Evolutionary conservation across 1,140 invertebrate genomes (phyloP), one percentile per base, ranked within the genome.

Genomic region (Cydia amplana): DNA sequence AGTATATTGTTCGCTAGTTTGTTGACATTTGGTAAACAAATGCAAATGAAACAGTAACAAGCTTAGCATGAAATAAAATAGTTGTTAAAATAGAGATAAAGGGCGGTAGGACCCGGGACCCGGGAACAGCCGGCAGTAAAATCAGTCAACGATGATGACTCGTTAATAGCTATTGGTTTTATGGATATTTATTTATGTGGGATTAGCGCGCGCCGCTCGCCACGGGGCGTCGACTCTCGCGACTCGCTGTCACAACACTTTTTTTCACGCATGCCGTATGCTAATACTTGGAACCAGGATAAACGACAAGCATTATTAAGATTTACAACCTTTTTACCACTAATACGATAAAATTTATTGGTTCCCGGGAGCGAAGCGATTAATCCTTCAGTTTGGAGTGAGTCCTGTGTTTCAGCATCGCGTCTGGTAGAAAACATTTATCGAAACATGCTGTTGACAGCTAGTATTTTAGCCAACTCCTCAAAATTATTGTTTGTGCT

Each of bases 271-370:
- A 70, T 43, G 80, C 55, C 16, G 55, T 65, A 28, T 70, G 70
- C 73, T 16, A 74, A 78, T 87, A 83, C 85, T 78, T 72, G 82
- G 85, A 87, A 85, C 36, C 73, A 72, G 74, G 76, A 82, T 80
- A 82, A 81, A 83, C 75, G 75, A 67, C 67, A 72, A 67, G 65
- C 75, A n/a, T 46, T 60, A 60, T 60, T 18, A 55, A 76, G 79
- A 84, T 85, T 85, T 83, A 85, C 82, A 78, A 75, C 82, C 67
- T 73, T 77, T 80, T 84, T 81, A 81, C 78, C 72, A 81, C 82
- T 88, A 89, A 87, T 85, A 77, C 78, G 83, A 87, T 85, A 85
- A 79, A 85, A 89, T 90, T 89, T 86, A 89, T 89, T 76, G 82
- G 80, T 87, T 88, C 84, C 76, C 78, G 85, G 83, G 83, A 85